Percentiles rank a stretch among this genome's conserved stretches.
Evolutionary conservation across 2,113 vertebrate genomes (phyloP).

Genomic region (Charadrius vociferus): DNA sequence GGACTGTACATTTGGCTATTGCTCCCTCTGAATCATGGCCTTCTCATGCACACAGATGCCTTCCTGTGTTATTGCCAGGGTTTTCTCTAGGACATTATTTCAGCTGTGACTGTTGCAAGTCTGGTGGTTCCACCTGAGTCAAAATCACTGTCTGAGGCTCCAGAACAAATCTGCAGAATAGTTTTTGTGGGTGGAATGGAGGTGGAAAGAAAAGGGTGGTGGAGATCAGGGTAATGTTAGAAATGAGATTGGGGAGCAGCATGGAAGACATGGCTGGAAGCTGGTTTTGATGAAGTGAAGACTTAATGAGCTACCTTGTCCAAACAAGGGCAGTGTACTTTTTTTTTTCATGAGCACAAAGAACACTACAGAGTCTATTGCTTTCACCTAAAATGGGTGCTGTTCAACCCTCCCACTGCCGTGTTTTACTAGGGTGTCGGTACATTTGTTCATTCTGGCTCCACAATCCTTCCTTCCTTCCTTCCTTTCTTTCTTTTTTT

Average conservation of each 20-base stretch:
- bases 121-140: fast-evolving
- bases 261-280: background rate
- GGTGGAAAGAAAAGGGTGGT: background rate
- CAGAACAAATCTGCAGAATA: background rate
- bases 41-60: background rate
- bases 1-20: background rate
- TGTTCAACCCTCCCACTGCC: background rate
- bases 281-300: background rate
- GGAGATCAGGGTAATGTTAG: background rate
- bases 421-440: background rate
- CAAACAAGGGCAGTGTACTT: background rate
- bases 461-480: background rate
- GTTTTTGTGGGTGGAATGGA: background rate
- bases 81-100: background rate
- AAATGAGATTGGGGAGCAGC: background rate
- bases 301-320: background rate
- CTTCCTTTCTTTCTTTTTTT: background rate
- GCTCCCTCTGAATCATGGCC: background rate
- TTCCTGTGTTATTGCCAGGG: fast-evolving
- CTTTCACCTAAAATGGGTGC: background rate
- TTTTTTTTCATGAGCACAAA: background rate
- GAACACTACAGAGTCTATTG: background rate
- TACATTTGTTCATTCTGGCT: background rate
- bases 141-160: background rate
- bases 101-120: background rate